Evolutionary conservation across 2,888 invertebrate species (phyloP).

Genomic region (Holacanthella duospinosa): DNA sequence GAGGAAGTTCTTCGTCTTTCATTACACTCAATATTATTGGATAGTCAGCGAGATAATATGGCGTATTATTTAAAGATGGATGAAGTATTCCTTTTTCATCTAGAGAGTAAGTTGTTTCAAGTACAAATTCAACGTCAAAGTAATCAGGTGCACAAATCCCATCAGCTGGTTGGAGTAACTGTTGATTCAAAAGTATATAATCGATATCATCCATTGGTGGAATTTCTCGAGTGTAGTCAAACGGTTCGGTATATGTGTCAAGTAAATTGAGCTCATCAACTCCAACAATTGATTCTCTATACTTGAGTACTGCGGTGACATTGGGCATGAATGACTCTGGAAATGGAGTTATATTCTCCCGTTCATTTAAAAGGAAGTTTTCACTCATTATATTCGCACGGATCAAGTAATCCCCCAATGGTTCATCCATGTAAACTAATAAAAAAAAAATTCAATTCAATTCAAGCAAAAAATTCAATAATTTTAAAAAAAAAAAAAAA

Average conservation of each 20-base stretch:
- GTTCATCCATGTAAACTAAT: slow-evolving; percentile 10
- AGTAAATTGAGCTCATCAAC: background rate
- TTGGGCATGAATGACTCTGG: slow-evolving; percentile 17
- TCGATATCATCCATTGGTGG: background rate
- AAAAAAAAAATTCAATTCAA: no score
- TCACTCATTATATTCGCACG: slow-evolving; percentile 1
- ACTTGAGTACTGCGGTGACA: background rate
- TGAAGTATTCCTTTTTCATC: slow-evolving; percentile 15
- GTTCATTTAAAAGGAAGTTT: background rate
- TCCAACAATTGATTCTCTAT: background rate
- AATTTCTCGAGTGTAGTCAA: background rate
- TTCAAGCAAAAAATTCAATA: no score
- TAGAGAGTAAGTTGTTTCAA: slow-evolving; percentile 6
- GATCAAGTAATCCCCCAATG: slow-evolving; percentile 12
- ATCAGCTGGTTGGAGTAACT: background rate
- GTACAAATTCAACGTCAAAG: background rate
- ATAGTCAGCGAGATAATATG: slow-evolving; percentile 16
- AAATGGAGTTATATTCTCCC: slow-evolving; percentile 5
- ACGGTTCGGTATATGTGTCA: background rate
- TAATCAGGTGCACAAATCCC: background rate
- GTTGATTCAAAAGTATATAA: background rate
- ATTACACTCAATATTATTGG: slow-evolving; percentile 20
- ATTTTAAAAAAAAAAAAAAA: no score
- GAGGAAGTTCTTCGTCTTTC: slow-evolving; percentile 9
- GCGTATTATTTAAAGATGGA: slow-evolving; percentile 15